Evolutionary conservation across 2,888 invertebrate species (phyloP).

Genomic region (Synergus laeviventris): DNA sequence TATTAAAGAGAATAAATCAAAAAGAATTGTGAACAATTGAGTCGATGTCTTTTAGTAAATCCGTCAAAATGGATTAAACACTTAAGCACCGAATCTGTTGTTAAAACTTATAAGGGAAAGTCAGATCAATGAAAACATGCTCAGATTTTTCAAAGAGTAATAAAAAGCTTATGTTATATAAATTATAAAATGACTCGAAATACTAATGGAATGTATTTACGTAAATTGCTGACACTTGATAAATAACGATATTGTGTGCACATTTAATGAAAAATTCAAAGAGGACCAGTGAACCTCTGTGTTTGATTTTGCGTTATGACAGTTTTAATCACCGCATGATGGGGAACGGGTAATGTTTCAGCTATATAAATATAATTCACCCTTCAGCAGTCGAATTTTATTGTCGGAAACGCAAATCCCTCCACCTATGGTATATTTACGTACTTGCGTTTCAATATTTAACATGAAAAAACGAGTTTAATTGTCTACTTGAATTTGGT

Average conservation of each 20-base stretch:
- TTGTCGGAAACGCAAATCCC: slow-evolving; percentile 10
- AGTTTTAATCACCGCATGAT: slow-evolving; percentile 29
- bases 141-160: not conserved
- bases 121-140: too few relatives aligned
- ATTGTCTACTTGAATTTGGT: slow-evolving; percentile 2
- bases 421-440: slow-evolving; percentile 12
- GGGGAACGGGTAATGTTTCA: slow-evolving; percentile 32
- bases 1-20: too few relatives aligned
- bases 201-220: not conserved
- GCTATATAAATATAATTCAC: slow-evolving; percentile 34
- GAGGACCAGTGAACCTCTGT: slow-evolving; percentile 5
- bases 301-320: slow-evolving; percentile 37
- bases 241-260: not conserved
- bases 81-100: too few relatives aligned
- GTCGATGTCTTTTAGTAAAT: too few relatives aligned
- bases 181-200: not conserved
- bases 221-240: not conserved
- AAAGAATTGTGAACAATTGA: too few relatives aligned
- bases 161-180: not conserved
- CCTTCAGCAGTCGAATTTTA: slow-evolving; percentile 14
- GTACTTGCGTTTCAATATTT: slow-evolving; percentile 11
- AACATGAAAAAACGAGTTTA: not conserved
- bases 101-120: too few relatives aligned
- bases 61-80: too few relatives aligned
- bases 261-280: slow-evolving; percentile 18